These are phyloP conservation scores for Akabosia matsudoensis DNA, from an alignment of 1,140 invertebrate genomes.

Conservation along the genomic window DNA sequence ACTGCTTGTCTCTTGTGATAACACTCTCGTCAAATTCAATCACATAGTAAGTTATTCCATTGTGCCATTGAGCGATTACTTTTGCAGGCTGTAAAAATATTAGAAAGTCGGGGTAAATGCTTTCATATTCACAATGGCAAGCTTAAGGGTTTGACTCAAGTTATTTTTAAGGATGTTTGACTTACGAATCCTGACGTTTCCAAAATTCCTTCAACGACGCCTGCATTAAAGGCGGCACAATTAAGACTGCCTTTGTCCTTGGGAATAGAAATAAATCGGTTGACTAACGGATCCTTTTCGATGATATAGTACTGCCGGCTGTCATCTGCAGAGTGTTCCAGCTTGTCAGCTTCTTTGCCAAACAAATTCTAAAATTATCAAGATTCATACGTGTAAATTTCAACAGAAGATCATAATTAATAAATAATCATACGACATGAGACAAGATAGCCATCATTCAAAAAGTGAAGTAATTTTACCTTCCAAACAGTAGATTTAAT, in stretches of 20 bases:
- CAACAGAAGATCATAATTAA: too few relatives aligned
- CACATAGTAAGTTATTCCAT: conserved; percentile 96
- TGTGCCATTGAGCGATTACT: conserved; percentile 97
- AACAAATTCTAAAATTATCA: conserved; percentile 72
- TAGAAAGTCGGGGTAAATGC: background rate
- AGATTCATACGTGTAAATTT: background rate
- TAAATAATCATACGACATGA: background rate
- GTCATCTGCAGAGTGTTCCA: conserved; percentile 98
- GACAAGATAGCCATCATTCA: background rate
- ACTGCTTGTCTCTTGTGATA: conserved; percentile 83
- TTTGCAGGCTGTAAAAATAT: conserved; percentile 77
- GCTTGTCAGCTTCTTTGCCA: conserved; percentile 95
- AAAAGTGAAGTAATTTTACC: conserved; percentile 54
- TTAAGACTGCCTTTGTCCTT: conserved; percentile 96
- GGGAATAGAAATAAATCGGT: conserved; percentile 95
- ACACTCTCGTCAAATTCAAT: conserved; percentile 97
- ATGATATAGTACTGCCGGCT: conserved; percentile 97
- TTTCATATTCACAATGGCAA: background rate
- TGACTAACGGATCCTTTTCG: conserved; percentile 95
- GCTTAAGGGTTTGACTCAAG: background rate
- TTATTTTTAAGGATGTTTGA: background rate
- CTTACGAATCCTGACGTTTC: conserved; percentile 94
- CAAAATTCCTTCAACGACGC: conserved; percentile 93
- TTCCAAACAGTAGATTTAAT: conserved; percentile 97
- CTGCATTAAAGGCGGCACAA: conserved; percentile 97